phyloP scores from a whole-genome alignment of 2,888 invertebrate species.

The Dryococelus australis region DNA sequence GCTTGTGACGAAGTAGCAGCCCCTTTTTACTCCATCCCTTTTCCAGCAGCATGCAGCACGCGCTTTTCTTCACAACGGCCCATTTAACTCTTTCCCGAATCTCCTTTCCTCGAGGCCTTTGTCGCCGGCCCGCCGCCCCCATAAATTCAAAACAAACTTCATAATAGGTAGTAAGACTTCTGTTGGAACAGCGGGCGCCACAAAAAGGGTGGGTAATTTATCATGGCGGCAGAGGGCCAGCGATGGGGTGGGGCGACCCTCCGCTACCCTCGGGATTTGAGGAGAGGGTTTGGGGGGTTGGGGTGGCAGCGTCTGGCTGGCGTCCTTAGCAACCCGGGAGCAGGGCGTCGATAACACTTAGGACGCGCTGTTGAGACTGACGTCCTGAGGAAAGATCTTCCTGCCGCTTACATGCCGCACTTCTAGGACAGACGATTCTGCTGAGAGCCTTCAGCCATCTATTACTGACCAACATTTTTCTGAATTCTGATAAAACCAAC shows the following conservation, averaged over 20 bases:
- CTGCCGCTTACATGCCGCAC: no score
- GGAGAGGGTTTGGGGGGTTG: conserved; percentile 8
- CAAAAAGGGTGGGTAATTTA: conserved; percentile 44
- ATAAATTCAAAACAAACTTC: conserved; percentile 47
- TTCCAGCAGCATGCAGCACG: neutral
- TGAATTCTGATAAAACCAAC: no score
- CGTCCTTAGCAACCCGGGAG: neutral
- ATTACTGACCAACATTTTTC: no score
- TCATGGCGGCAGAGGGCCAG: conserved; percentile 34
- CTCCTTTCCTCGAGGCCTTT: conserved; percentile 28
- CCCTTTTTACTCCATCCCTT: neutral
- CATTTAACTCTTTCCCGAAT: conserved; percentile 3
- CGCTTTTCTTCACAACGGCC: conserved; percentile 13
- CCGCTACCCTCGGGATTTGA: neutral
- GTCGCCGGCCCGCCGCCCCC: conserved; percentile 41
- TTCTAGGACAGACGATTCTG: no score
- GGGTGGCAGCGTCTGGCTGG: conserved; percentile 33
- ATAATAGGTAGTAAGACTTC: conserved; percentile 44
- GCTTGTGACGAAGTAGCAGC: no score
- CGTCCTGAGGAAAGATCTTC: no score
- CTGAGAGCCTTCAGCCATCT: no score
- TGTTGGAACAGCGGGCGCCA: conserved; percentile 40
- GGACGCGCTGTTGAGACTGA: no score
- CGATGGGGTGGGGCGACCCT: conserved; percentile 29
- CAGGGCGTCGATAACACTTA: neutral